Evolutionary conservation across 2,113 vertebrate genomes (phyloP).

Genomic region (Burhinus bistriatus): DNA sequence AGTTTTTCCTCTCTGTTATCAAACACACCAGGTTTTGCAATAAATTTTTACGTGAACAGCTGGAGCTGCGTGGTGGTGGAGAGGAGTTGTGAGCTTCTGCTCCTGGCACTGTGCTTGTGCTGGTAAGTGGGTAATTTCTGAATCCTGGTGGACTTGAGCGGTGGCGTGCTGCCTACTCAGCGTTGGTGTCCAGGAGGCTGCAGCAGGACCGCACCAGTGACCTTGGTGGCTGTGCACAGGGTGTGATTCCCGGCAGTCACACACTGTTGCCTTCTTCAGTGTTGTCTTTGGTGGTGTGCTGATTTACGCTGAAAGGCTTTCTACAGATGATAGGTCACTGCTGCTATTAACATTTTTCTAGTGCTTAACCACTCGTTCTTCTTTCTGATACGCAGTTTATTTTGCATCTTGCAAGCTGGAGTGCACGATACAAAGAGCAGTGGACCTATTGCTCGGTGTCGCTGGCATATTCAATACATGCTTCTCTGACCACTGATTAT

Average conservation of each 20-base stretch:
- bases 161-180: neutral
- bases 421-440: neutral
- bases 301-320: neutral
- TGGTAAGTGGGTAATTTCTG: neutral
- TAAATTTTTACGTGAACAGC: neutral
- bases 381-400: neutral
- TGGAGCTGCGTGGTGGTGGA: neutral
- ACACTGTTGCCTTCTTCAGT: neutral
- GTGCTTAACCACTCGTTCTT: neutral
- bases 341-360: neutral
- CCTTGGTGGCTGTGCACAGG: neutral
- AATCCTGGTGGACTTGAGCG: neutral
- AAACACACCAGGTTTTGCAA: neutral
- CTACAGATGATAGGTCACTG: neutral
- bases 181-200: neutral
- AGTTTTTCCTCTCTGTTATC: neutral
- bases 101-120: neutral
- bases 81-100: neutral
- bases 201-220: neutral
- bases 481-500: constrained; percentile 36
- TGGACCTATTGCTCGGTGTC: neutral
- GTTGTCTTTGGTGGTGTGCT: neutral
- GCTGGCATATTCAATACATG: neutral
- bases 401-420: neutral
- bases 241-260: neutral